Evolutionary conservation across 1,140 invertebrate genomes (phyloP), one percentile per base, ranked within the genome.

Genomic region (Tetramorium alpestre): DNA sequence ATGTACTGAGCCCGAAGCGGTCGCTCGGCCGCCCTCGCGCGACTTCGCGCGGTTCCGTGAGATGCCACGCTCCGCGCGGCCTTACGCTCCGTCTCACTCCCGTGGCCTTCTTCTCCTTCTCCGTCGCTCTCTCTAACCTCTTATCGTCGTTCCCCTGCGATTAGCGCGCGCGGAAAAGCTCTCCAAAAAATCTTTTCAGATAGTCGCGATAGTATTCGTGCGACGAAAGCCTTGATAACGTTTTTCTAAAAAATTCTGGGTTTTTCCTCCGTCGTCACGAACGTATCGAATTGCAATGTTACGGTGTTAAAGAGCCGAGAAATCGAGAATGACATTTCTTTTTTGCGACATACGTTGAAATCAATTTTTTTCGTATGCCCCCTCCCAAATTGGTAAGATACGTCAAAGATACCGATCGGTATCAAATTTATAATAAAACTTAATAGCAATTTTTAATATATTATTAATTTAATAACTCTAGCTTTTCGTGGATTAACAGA

Each of bases 1-100:
- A 95, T 94, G 93, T 94, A 95, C 94, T 77, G 33, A 75, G 78
- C 72, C 38, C 91, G 88, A 90, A 78, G 75, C 58, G 62, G 58
- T 33, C 81, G 54, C 64, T 94, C 93, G 92, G 89, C 28, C 65
- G n/a, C 33, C 60, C 87, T 93, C 93, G 93, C 73, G 22, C n/a
- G 13, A 54, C 51, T 82, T 92, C 89, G 93, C 76, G 7, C 51
- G 64, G 3, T 49, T 54, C 82, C 69, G 65, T 64, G 84, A 25
- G 22, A 25, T 22, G 51, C 54, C 54, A 3, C 49, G 49, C 16
- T 88, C 92, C 89, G 93, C 64, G 87, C 22, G 77, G 86, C 77
- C 90, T 47, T 28, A 58, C 28, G 16, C 18, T 28, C 25, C 10
- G 2, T 33, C 60, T 5, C 25, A 18, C 28, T 41, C 64, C 38